phyloP scores from a whole-genome alignment of 2,113 vertebrate species.

The Conger conger region DNA sequence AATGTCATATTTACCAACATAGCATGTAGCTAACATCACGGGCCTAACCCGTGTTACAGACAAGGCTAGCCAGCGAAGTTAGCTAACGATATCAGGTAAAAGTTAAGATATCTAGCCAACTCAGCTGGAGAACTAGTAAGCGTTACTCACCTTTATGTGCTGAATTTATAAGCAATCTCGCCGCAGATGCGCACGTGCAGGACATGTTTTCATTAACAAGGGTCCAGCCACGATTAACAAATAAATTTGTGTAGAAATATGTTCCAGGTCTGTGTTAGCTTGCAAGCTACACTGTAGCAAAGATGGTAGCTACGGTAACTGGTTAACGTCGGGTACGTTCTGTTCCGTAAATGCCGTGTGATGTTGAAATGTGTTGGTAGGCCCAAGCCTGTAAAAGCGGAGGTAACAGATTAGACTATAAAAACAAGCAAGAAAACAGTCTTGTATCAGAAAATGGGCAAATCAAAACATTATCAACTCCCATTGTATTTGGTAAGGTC shows the following conservation, averaged over 20 bases:
- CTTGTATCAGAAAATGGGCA: background rate
- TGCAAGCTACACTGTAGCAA: background rate
- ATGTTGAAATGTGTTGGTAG: constrained; percentile 18
- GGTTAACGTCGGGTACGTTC: background rate
- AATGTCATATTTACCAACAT: background rate
- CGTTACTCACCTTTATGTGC: constrained; percentile 64
- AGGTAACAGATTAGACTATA: background rate
- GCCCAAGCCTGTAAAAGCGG: constrained; percentile 14
- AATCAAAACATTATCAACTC: background rate
- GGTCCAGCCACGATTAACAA: constrained; percentile 32
- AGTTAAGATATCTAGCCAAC: background rate
- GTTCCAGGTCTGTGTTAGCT: background rate
- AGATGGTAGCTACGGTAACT: constrained; percentile 8
- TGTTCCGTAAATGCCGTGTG: background rate
- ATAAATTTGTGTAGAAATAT: background rate
- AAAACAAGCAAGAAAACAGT: background rate
- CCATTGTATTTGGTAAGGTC: background rate
- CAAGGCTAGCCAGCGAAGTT: background rate
- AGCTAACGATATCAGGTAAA: background rate
- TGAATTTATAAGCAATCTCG: constrained; percentile 62
- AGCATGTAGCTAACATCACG: background rate
- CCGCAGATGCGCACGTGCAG: constrained; percentile 68
- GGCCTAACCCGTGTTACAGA: background rate
- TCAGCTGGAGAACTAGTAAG: background rate
- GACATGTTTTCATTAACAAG: constrained; percentile 58